A percentile compares a stretch with the other conserved stretches of the same genome.
phyloP scores from a whole-genome alignment of 2,888 invertebrate species.

The Agrochola macilenta region DNA sequence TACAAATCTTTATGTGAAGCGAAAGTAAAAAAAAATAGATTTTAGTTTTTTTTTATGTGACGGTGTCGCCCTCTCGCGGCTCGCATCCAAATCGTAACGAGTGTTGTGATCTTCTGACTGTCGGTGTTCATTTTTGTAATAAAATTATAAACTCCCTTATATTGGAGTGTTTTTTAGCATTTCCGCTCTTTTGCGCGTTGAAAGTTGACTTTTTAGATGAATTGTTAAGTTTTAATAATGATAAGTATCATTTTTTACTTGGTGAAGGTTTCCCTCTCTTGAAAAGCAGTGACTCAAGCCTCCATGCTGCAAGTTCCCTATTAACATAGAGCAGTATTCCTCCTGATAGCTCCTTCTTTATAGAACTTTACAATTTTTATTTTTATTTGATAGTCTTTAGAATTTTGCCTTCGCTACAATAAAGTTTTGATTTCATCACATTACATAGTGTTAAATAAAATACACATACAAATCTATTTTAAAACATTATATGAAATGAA shows the following conservation, averaged over 20 bases:
- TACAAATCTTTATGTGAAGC: conserved; percentile 7
- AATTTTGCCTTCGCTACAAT: conserved; percentile 23
- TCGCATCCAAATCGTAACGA: conserved; percentile 36
- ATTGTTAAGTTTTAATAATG: conserved; percentile 69
- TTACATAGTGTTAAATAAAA: neutral
- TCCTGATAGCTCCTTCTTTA: neutral
- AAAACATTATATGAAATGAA: neutral
- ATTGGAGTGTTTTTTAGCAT: conserved; percentile 67
- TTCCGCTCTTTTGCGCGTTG: conserved; percentile 62
- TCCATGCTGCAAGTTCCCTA: neutral
- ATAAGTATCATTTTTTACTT: conserved; percentile 45
- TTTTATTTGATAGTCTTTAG: neutral
- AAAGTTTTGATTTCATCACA: conserved; percentile 13
- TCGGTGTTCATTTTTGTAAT: conserved; percentile 77
- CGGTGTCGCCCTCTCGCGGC: conserved; percentile 61
- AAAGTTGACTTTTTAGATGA: conserved; percentile 59
- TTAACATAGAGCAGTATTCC: neutral
- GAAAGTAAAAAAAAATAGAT: neutral
- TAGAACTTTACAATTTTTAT: conserved; percentile 1
- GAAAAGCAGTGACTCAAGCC: neutral
- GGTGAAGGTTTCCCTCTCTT: conserved; percentile 15
- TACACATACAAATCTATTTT: neutral
- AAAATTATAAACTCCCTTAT: conserved; percentile 64
- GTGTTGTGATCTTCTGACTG: conserved; percentile 67
- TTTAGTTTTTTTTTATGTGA: conserved; percentile 21